phyloP scores from a whole-genome alignment of 2,888 invertebrate genomes.

The Dione vanillae region DNA sequence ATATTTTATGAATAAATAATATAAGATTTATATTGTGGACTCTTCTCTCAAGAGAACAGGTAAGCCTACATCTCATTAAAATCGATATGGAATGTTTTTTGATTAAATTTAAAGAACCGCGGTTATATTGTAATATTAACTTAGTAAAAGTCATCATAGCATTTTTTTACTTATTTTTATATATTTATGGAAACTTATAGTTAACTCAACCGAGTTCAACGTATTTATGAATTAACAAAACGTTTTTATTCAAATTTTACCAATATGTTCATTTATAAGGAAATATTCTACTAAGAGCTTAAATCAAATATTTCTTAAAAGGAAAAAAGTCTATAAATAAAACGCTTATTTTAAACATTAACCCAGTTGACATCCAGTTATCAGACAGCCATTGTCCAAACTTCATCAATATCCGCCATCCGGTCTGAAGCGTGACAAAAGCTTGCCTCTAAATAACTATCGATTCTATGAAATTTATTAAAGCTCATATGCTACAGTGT shows the following conservation, averaged over 20 bases:
- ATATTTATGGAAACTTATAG: no score
- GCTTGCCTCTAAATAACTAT: conserved; percentile 25
- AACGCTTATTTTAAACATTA: conserved; percentile 6
- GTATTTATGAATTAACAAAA: no score
- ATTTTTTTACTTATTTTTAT: no score
- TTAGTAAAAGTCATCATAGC: no score
- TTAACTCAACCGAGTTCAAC: no score
- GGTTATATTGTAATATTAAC: no score
- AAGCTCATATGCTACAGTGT: conserved; percentile 1
- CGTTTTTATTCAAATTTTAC: no score
- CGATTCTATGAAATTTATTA: conserved; percentile 15
- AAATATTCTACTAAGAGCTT: no score
- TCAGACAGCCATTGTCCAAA: conserved; percentile 23
- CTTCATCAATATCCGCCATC: conserved; percentile 27
- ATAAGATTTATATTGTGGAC: background rate
- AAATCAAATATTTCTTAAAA: no score
- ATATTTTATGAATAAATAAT: conserved; percentile 11
- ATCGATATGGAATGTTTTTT: no score
- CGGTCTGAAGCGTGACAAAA: conserved; percentile 21
- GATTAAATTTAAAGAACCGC: no score
- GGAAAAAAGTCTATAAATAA: background rate
- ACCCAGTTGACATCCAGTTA: conserved; percentile 12
- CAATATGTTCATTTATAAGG: no score
- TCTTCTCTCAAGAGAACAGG: conserved; percentile 5
- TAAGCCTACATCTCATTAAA: conserved; percentile 21